These are phyloP conservation scores for Saturnia pavonia DNA, from an alignment of 2,888 invertebrate genomes.

Conservation along the genomic window DNA sequence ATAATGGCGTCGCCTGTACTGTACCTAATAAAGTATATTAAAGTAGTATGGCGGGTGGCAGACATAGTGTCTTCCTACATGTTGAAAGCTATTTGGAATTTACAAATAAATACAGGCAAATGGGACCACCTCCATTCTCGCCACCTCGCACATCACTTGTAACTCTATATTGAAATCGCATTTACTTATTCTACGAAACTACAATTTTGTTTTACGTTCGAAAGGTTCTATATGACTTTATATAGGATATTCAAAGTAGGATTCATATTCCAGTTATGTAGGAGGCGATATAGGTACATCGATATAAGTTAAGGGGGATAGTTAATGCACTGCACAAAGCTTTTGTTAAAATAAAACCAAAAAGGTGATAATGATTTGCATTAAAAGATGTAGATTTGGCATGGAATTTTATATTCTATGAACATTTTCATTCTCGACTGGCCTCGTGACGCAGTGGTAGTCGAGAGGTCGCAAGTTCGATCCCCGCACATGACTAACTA, in stretches of 20 bases:
- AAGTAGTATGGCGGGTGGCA: slow-evolving; percentile 77
- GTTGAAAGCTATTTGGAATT: slow-evolving; percentile 80
- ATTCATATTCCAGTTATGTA: background rate
- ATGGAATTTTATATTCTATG: background rate
- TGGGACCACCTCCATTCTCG: slow-evolving; percentile 47
- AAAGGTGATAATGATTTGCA: no score
- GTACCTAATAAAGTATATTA: slow-evolving; percentile 73
- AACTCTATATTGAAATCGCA: slow-evolving; percentile 71
- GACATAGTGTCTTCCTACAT: slow-evolving; percentile 75
- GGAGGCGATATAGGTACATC: background rate
- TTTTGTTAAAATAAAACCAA: no score
- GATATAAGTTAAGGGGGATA: background rate
- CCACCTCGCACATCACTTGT: slow-evolving; percentile 62
- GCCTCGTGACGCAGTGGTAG: no score
- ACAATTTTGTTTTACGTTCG: slow-evolving; percentile 53
- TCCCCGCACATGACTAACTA: no score
- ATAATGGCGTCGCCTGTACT: slow-evolving; percentile 73
- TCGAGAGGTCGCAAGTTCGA: no score
- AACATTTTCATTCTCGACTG: background rate
- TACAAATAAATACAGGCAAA: slow-evolving; percentile 77
- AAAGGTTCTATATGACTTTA: background rate
- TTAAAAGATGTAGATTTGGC: background rate
- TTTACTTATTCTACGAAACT: slow-evolving; percentile 62
- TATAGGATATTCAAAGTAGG: background rate
- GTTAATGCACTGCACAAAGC: background rate